Percentiles rank a stretch among this genome's conserved stretches.
Conservation (phyloP, 2,888 invertebrate genomes). For the Mythimna lalbum region DNA sequence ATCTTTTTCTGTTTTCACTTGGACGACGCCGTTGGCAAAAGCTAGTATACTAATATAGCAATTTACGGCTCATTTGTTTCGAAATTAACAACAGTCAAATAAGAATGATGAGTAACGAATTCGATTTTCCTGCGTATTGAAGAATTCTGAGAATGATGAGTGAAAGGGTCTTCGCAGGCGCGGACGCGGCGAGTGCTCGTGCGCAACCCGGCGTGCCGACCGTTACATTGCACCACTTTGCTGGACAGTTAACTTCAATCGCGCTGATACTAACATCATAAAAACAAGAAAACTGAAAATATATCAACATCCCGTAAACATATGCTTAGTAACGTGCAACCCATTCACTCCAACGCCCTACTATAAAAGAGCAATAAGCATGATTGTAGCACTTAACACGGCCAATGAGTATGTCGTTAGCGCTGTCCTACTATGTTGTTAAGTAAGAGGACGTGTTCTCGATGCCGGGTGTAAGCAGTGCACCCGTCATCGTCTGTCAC, state of each 20-base stretch:
- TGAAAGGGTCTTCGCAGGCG: slow-evolving; percentile 62
- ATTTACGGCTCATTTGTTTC: slow-evolving; percentile 3
- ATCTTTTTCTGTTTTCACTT: too few species aligned
- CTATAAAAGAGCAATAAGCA: slow-evolving; percentile 65
- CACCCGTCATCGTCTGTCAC: slow-evolving; percentile 77
- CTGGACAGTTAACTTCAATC: slow-evolving; percentile 77
- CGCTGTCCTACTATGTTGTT: slow-evolving; percentile 73
- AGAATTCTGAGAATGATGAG: slow-evolving; percentile 71
- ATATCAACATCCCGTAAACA: slow-evolving; percentile 26
- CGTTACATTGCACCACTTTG: slow-evolving; percentile 84
- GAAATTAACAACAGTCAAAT: not conserved
- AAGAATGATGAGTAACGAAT: slow-evolving; percentile 70
- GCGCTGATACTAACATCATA: slow-evolving; percentile 55
- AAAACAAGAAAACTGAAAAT: slow-evolving; percentile 42
- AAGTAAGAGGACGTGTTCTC: slow-evolving; percentile 76
- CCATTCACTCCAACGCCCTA: slow-evolving; percentile 50
- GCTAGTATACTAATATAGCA: not conserved
- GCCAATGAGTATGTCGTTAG: slow-evolving; percentile 78
- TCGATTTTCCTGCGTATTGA: slow-evolving; percentile 76
- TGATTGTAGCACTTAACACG: slow-evolving; percentile 71
- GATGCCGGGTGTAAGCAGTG: slow-evolving; percentile 71
- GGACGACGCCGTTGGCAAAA: too few species aligned
- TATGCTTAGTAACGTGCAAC: slow-evolving; percentile 19
- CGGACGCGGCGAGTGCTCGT: slow-evolving; percentile 71
- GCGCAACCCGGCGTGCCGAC: slow-evolving; percentile 80